Base-by-base conservation (phyloP, 2,797 vertebrate species). In the Sebastes dallii region DNA sequence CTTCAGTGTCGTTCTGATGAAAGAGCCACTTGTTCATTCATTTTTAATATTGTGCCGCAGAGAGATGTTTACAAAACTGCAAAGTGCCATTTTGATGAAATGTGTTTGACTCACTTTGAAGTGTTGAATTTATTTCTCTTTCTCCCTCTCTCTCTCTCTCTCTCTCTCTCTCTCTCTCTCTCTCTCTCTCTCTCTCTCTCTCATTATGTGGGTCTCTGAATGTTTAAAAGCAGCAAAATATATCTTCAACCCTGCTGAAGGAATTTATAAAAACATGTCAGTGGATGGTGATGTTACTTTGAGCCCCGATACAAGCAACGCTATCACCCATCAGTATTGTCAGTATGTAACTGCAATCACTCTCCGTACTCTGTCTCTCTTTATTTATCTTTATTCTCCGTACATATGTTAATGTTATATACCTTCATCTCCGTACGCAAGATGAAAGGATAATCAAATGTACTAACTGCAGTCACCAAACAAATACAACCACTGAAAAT, bases 31-130 rank as follows among this genome's bases (percentile, higher is more conserved):
- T 67, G 66, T 65, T 66, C 64, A 86, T 83, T 83, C 14, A 70
- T 88, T 84, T 88, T 85, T 74, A 83, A 87, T 72, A 78, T 70
- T 64, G 54, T 25, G 4, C 72, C 2, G 72, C 58, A 13, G 56
- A 70, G 64, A 77, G 66, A 83, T 80, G 80, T 88, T 89, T 72
- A 60, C 79, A 83, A 70, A 85, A 72, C 65, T 76, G 56, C 50
- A 83, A 73, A 80, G 69, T 64, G 62, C 50, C 29, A 73, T 86
- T 82, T 79, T 59, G 24, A 3, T 22, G 14, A 70, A 77, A 76
- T 79, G 30, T 71, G 70, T 83, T 77, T 83, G 66, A 80, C 62
- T 78, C 1, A 1, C 76, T 78, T 89, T 76, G 34, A 78, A 75
- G 55, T 66, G 61, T 72, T 72, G 20, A 67, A 66, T 85, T 81